phyloP scores from a whole-genome alignment of 2,888 invertebrate genomes.

The Pasiphila rectangulata region DNA sequence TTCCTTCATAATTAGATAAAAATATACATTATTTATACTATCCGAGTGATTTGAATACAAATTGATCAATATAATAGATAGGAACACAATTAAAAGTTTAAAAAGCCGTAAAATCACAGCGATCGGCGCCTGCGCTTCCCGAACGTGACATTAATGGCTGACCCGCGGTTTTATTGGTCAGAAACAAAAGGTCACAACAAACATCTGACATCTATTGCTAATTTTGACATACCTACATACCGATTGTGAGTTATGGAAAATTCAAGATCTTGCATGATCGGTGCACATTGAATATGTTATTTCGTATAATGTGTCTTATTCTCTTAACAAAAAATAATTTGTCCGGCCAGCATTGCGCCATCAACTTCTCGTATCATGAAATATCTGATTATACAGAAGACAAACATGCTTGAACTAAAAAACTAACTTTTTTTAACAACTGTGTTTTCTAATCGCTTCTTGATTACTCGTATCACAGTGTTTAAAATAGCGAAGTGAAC shows the following conservation, averaged over 20 bases:
- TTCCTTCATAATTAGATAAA: constrained; percentile 34
- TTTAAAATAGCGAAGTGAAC: no score
- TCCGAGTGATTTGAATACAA: constrained; percentile 31
- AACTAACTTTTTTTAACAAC: no score
- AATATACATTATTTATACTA: constrained; percentile 30
- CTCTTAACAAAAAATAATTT: no score
- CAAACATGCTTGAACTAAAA: no score
- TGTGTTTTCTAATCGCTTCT: no score
- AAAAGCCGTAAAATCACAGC: constrained; percentile 22
- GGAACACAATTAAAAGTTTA: constrained; percentile 31
- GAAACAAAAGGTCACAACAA: constrained; percentile 28
- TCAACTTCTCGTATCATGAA: no score
- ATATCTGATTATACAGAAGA: no score
- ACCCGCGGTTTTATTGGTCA: constrained; percentile 29
- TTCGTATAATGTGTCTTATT: no score
- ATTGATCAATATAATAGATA: constrained; percentile 32
- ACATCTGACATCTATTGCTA: neutral
- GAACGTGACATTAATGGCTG: constrained; percentile 25
- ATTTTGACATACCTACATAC: constrained; percentile 8
- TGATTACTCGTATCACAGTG: no score
- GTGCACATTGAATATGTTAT: no score
- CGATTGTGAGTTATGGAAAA: neutral
- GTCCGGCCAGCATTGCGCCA: no score
- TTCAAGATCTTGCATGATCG: neutral
- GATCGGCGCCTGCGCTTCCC: constrained; percentile 26